Evolutionary conservation across 2,888 invertebrate species (phyloP).

Genomic region (Doris montereyensis): DNA sequence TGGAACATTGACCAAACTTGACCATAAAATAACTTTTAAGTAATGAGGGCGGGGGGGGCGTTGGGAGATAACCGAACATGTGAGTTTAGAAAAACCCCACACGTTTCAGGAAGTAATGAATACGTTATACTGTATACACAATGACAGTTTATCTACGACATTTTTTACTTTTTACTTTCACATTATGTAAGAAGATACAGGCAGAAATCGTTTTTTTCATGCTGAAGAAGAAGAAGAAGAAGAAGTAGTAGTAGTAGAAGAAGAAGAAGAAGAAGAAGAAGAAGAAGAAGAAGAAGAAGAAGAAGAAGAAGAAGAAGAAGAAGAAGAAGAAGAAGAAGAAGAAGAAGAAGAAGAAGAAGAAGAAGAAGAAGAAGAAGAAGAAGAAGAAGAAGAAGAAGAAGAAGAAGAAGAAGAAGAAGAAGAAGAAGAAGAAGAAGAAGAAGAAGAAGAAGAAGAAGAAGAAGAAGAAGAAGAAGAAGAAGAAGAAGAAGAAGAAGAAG

Average conservation of each 20-base stretch:
- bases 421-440: background rate
- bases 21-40: too few species aligned
- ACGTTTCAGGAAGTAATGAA: too few species aligned
- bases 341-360: background rate
- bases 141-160: too few species aligned
- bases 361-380: background rate
- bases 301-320: background rate
- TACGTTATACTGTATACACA: too few species aligned
- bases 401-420: background rate
- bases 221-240: background rate
- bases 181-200: too few species aligned
- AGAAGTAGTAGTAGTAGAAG: background rate
- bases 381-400: background rate
- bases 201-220: background rate
- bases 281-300: background rate
- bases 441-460: background rate
- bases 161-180: too few species aligned
- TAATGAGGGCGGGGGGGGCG: too few species aligned
- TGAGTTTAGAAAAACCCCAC: too few species aligned
- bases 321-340: background rate
- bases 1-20: too few species aligned
- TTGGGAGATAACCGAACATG: too few species aligned
- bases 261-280: background rate
- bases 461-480: background rate
- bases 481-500: background rate